phyloP scores from a whole-genome alignment of 2,888 invertebrate species.

The Archips crataeganus region DNA sequence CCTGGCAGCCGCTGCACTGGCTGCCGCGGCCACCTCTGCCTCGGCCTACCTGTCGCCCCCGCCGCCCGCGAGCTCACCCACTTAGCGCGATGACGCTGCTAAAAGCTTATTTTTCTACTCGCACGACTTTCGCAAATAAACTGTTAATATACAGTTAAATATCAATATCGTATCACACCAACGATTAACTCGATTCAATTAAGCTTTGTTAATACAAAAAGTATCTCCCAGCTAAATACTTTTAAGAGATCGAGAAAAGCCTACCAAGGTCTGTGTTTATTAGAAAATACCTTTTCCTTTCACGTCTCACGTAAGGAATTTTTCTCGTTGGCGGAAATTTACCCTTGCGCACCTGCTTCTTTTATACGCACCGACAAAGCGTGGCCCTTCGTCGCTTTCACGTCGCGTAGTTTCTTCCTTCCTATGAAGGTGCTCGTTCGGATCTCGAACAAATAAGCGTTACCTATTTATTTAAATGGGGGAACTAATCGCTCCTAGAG shows the following conservation, averaged over 20 bases:
- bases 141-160: slow-evolving; percentile 9
- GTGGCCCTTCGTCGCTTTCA: slow-evolving; percentile 53
- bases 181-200: slow-evolving; percentile 44
- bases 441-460: slow-evolving; percentile 59
- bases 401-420: slow-evolving; percentile 50
- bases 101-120: slow-evolving; percentile 24
- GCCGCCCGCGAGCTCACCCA: slow-evolving; percentile 4
- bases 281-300: slow-evolving; percentile 69
- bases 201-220: slow-evolving; percentile 45
- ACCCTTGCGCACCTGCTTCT: slow-evolving; percentile 64
- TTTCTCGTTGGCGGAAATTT: slow-evolving; percentile 63
- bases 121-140: slow-evolving; percentile 8
- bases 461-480: slow-evolving; percentile 45
- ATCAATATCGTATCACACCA: neutral
- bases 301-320: slow-evolving; percentile 63
- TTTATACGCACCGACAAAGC: slow-evolving; percentile 60
- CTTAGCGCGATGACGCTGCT: slow-evolving; percentile 17
- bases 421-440: slow-evolving; percentile 44
- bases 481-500: slow-evolving; percentile 36
- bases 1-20: slow-evolving; percentile 40
- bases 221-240: slow-evolving; percentile 48
- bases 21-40: slow-evolving; percentile 14
- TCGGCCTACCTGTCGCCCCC: slow-evolving; percentile 15
- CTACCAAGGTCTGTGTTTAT: slow-evolving; percentile 60
- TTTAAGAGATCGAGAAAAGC: slow-evolving; percentile 48